These are phyloP conservation scores for Temnopleurus reevesii DNA, from an alignment of 53 echinoderm and acorn worm genomes.

Conservation along the genomic window DNA sequence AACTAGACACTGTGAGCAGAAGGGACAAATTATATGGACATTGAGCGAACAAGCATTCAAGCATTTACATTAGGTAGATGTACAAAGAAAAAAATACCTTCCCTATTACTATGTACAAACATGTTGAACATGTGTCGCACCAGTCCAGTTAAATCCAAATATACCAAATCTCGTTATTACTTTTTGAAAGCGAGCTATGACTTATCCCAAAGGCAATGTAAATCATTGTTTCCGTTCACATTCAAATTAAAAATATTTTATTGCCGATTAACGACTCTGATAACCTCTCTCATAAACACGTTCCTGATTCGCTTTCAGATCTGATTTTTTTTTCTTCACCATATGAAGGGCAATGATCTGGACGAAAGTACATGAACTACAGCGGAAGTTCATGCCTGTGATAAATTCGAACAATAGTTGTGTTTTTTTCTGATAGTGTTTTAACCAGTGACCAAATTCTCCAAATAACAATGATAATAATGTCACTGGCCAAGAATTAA, in stretches of 20 bases:
- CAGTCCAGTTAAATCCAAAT: no score
- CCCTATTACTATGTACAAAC: no score
- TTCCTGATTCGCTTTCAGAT: slow-evolving; percentile 9
- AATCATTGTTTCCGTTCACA: background rate
- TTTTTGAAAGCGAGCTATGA: background rate
- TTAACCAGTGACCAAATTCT: background rate
- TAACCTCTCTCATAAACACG: background rate
- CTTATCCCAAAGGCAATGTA: background rate
- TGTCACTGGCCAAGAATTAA: background rate
- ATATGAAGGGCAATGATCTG: background rate
- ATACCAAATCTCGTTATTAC: no score
- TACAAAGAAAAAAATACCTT: no score
- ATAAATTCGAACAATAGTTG: slow-evolving; percentile 9
- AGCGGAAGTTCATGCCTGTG: slow-evolving; percentile 8
- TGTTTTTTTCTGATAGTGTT: background rate
- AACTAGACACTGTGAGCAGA: no score
- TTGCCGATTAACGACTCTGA: background rate
- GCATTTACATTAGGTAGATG: no score
- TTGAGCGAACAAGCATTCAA: no score
- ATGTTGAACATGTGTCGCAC: no score
- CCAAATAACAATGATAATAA: background rate
- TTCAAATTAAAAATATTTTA: background rate
- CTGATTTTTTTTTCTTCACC: background rate
- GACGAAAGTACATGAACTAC: background rate
- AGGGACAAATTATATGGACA: no score